Evolutionary conservation across 2,113 vertebrate species (phyloP).

Genomic region (Seriola dumerili): DNA sequence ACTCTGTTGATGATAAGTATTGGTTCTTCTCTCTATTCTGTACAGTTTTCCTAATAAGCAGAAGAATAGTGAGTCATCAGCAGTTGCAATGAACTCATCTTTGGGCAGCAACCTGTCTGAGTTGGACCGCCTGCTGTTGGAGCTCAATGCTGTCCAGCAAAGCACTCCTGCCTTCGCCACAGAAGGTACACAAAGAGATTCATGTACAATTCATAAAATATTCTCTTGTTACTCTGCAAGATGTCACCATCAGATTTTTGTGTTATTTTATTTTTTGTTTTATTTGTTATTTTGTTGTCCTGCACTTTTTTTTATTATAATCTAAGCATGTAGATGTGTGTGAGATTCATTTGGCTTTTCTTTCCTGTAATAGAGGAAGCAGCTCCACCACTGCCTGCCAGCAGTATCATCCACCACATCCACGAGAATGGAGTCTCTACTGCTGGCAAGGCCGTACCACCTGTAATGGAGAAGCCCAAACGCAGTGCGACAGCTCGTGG

Average conservation of each 20-base stretch:
- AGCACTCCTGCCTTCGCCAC: constrained; percentile 83
- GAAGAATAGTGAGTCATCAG: constrained; percentile 89
- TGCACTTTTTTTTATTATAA: background rate
- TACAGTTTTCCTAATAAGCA: constrained; percentile 94
- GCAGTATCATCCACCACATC: constrained; percentile 80
- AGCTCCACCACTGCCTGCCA: constrained; percentile 74
- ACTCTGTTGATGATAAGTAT: background rate
- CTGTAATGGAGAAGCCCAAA: constrained; percentile 89
- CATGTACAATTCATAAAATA: background rate
- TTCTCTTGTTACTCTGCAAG: constrained; percentile 10
- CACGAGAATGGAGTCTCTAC: constrained; percentile 85
- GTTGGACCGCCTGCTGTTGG: constrained; percentile 93
- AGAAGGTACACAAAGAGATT: constrained; percentile 81
- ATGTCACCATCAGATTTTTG: constrained; percentile 2
- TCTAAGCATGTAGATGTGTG: background rate
- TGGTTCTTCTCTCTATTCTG: constrained; percentile 25
- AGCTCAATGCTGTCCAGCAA: constrained; percentile 93
- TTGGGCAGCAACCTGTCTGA: constrained; percentile 95
- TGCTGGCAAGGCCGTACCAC: constrained; percentile 77
- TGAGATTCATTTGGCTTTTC: background rate
- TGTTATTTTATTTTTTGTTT: too few species aligned
- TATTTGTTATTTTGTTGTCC: background rate
- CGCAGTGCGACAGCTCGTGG: constrained; percentile 80
- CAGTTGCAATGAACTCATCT: constrained; percentile 88
- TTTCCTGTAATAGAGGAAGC: constrained; percentile 62